Base-by-base conservation (phyloP, 2,113 vertebrate genomes). In the Rhodinocichla rosea region DNA sequence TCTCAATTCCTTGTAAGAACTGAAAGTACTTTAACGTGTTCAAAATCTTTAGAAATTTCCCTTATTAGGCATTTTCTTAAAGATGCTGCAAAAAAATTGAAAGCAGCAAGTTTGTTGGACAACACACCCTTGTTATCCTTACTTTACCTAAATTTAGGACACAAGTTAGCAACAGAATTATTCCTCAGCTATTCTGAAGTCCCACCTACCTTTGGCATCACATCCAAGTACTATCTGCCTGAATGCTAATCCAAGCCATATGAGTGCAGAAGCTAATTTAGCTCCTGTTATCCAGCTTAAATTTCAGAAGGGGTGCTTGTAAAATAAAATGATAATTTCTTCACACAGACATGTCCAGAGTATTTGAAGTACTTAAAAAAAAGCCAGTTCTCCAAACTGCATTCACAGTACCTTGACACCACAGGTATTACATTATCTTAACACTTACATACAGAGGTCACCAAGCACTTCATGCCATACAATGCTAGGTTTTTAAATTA, bases 381-480 rank as follows among this genome's bases (percentile, higher is more conserved):
- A 47, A 15, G 2, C 1, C 15, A 26, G 20, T n/a, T 82, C 91
- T 83, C 50, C 11, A 47, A 63, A 63, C 13, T 32, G 55, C 15
- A 65, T 40, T 81, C 50, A 40, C 26, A 65, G 23, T n/a, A 84
- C 15, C 17, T 14, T 35, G 19, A 85, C 33, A 84, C 7, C 16
- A 42, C 28, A 71, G 1, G 1, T 15, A 13, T 50, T 18, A 69
- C 6, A 45, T 55, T 53, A 74, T 24, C 50, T 62, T 53, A 83
- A 55, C 6, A 22, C 52, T 67, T 55, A 81, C 19, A 49, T n/a
- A 37, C 16, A 39, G 13, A 70, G 14, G 4, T 20, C 23, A 73
- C 81, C 0, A 3, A 0, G 5, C 9, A 56, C 13, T 55, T 84
- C 1, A 1, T 32, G 37, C 22, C 37, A 65, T 70, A 69, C 19